These are phyloP conservation scores for Helicoverpa zea DNA, from an alignment of 1,140 invertebrate genomes.

Conservation along the genomic window DNA sequence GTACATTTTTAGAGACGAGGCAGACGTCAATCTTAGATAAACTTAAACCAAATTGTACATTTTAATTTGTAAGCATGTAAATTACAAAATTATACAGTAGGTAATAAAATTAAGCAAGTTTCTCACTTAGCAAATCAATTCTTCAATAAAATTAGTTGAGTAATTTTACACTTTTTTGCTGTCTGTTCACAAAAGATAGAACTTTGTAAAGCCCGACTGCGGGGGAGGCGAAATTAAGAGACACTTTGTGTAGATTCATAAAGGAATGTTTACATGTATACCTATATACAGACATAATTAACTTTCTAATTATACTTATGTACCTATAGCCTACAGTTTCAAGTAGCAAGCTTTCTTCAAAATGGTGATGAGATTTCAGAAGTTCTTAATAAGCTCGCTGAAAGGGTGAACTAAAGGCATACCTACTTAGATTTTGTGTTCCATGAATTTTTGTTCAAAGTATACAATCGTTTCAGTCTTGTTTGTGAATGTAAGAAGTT, in stretches of 20 bases:
- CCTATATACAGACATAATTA: slow-evolving; percentile 45
- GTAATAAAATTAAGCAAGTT: too few relatives aligned
- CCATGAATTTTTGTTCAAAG: not conserved
- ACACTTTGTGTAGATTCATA: slow-evolving; percentile 79
- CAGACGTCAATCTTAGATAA: too few relatives aligned
- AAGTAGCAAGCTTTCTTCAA: not conserved
- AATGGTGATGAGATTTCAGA: not conserved
- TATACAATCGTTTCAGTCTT: too few relatives aligned
- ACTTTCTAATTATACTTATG: slow-evolving; percentile 37
- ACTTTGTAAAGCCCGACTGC: slow-evolving; percentile 73
- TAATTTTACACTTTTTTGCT: slow-evolving; percentile 54
- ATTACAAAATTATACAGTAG: too few relatives aligned
- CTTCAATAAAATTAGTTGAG: too few relatives aligned
- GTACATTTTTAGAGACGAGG: not conserved
- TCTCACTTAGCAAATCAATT: too few relatives aligned
- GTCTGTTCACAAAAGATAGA: slow-evolving; percentile 65
- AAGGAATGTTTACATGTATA: slow-evolving; percentile 69
- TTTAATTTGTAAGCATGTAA: too few relatives aligned
- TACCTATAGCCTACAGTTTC: not conserved
- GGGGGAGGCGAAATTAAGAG: slow-evolving; percentile 82
- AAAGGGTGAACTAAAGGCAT: too few relatives aligned
- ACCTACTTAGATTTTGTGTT: not conserved
- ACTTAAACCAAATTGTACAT: too few relatives aligned
- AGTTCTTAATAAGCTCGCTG: not conserved
- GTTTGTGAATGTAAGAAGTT: too few relatives aligned